These are phyloP conservation scores for Beroe forskalii DNA, from an alignment of 37 sponge, comb jelly and placozoan species.

Conservation along the genomic window DNA sequence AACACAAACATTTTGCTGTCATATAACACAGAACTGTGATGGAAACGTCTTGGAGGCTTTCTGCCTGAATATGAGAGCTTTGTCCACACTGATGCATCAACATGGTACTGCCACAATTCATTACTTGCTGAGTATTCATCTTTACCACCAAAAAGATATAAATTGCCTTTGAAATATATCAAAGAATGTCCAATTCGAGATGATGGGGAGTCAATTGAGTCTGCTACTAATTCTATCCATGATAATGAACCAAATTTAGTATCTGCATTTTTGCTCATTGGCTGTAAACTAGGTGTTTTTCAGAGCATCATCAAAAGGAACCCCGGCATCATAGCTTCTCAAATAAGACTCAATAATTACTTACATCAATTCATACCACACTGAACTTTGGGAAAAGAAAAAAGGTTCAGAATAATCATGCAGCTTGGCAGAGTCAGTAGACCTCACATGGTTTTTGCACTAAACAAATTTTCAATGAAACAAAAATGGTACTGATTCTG, in stretches of 20 bases:
- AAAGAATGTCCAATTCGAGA: slow-evolving; percentile 50
- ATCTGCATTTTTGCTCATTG: slow-evolving; percentile 51
- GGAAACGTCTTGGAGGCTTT: slow-evolving; percentile 19
- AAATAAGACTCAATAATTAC: too few relatives aligned
- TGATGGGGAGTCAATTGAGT: slow-evolving; percentile 5
- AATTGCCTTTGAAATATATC: slow-evolving; percentile 5
- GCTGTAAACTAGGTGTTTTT: too few relatives aligned
- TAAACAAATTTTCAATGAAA: too few relatives aligned
- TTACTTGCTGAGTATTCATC: slow-evolving; percentile 46
- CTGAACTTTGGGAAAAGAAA: too few relatives aligned
- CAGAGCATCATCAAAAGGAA: too few relatives aligned
- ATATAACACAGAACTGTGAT: slow-evolving; percentile 5
- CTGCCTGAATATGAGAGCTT: neutral
- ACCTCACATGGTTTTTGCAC: too few relatives aligned
- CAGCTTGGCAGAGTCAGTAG: too few relatives aligned
- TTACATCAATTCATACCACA: too few relatives aligned
- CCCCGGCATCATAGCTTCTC: too few relatives aligned
- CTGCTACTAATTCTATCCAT: slow-evolving; percentile 51
- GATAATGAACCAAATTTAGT: slow-evolving; percentile 57
- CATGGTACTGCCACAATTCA: slow-evolving; percentile 58
- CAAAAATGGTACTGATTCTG: too few relatives aligned
- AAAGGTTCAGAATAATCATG: too few relatives aligned
- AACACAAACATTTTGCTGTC: slow-evolving; percentile 43
- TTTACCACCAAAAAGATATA: slow-evolving; percentile 62
- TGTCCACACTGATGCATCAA: slow-evolving; percentile 33